These are phyloP conservation scores for Melanostigma gelatinosum DNA, from an alignment of 2,113 vertebrate genomes.

Conservation along the genomic window DNA sequence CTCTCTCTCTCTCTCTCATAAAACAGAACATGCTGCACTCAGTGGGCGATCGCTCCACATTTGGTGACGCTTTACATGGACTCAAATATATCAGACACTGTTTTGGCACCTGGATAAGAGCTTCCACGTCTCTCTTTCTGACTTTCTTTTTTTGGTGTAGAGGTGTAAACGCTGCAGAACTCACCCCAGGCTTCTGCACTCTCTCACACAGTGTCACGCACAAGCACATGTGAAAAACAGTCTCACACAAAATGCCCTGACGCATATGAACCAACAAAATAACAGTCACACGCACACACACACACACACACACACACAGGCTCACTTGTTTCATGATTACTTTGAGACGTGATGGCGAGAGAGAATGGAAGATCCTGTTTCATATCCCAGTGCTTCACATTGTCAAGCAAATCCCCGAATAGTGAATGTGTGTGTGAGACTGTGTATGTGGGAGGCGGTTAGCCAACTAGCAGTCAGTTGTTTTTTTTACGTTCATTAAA, in stretches of 20 bases:
- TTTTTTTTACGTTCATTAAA: constrained; percentile 51
- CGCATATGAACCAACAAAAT: constrained; percentile 6
- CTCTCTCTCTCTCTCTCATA: constrained; percentile 61
- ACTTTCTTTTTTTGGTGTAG: neutral
- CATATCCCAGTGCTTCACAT: constrained; percentile 36
- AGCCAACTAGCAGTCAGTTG: constrained; percentile 46
- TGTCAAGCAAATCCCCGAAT: constrained; percentile 42
- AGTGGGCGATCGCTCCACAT: constrained; percentile 76
- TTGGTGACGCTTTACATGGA: constrained; percentile 56
- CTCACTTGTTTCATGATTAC: constrained; percentile 34
- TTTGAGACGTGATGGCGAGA: constrained; percentile 13
- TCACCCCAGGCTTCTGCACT: constrained; percentile 19
- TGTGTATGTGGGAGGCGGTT: constrained; percentile 45
- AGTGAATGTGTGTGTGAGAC: constrained; percentile 23
- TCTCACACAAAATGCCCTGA: neutral
- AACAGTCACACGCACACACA: neutral
- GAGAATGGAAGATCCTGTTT: constrained; percentile 49
- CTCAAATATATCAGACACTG: constrained; percentile 51
- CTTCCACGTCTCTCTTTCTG: neutral
- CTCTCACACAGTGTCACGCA: constrained; percentile 13
- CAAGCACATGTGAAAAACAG: constrained; percentile 14
- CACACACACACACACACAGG: neutral
- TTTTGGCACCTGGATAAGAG: constrained; percentile 50
- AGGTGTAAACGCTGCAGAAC: constrained; percentile 37
- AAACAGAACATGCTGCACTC: constrained; percentile 75